Evolutionary conservation across 2,113 vertebrate species (phyloP).

Genomic region (Neofelis nebulosa): DNA sequence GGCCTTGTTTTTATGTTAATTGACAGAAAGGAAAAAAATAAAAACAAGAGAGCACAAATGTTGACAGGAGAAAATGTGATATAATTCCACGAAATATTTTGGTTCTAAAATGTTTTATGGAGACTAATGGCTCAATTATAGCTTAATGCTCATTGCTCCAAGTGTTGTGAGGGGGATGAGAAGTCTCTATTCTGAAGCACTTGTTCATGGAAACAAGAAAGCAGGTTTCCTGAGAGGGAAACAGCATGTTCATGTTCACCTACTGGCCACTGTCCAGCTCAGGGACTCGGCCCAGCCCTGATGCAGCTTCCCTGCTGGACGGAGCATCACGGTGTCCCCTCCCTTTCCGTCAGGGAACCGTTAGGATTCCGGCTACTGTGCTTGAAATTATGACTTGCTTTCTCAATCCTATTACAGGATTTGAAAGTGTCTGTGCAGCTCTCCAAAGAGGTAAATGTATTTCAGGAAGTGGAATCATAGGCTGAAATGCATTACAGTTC

Average conservation of each 20-base stretch:
- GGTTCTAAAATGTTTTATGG: slow-evolving; percentile 14
- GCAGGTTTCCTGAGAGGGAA: neutral
- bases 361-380: neutral
- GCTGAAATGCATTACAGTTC: neutral
- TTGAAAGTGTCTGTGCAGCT: neutral
- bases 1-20: neutral
- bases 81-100: slow-evolving; percentile 27
- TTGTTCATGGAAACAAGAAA: neutral
- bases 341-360: neutral
- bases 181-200: neutral
- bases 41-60: neutral
- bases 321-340: fast-evolving
- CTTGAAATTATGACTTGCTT: neutral
- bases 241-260: neutral
- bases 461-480: neutral
- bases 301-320: neutral
- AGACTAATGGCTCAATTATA: slow-evolving; percentile 15
- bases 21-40: neutral
- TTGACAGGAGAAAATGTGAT: neutral
- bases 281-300: neutral
- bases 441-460: neutral
- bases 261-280: neutral
- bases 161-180: neutral
- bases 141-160: neutral
- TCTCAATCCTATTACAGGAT: neutral